These are phyloP conservation scores for Orius insidiosus DNA, from an alignment of 1,140 invertebrate genomes.

Conservation along the genomic window DNA sequence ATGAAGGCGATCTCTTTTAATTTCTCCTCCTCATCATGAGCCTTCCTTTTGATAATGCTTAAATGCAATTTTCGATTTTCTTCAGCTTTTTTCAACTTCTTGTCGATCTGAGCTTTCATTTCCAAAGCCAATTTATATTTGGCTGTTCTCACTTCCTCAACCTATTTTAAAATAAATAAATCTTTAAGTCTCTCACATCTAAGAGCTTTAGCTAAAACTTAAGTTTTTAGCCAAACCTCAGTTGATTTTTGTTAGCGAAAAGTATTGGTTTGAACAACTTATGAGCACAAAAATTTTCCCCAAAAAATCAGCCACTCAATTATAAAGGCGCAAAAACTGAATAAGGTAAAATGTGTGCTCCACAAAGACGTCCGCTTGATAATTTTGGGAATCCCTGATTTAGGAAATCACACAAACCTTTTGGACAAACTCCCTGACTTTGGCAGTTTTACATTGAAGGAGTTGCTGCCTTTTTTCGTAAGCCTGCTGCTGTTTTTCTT, in stretches of 20 bases:
- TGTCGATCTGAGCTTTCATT: slow-evolving; percentile 64
- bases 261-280: not conserved
- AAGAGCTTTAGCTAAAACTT: not conserved
- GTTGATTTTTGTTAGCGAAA: too few relatives aligned
- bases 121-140: slow-evolving; percentile 75
- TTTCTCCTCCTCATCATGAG: slow-evolving; percentile 94
- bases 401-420: slow-evolving; percentile 33
- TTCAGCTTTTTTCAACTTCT: slow-evolving; percentile 72
- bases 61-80: slow-evolving; percentile 72
- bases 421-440: slow-evolving; percentile 66
- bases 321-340: too few relatives aligned
- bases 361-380: too few relatives aligned
- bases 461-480: slow-evolving; percentile 59
- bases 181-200: not conserved
- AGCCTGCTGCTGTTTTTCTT: slow-evolving; percentile 57
- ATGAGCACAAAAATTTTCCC: too few relatives aligned
- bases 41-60: slow-evolving; percentile 75
- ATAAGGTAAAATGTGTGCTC: too few relatives aligned
- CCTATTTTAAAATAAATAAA: too few relatives aligned
- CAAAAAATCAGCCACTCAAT: too few relatives aligned
- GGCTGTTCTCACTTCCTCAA: slow-evolving; percentile 77
- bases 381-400: not conserved
- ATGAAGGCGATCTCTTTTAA: slow-evolving; percentile 95
- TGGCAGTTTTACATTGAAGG: slow-evolving; percentile 66
- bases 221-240: too few relatives aligned